Evolutionary conservation across 2,113 vertebrate genomes (phyloP).

Genomic region (Zosterops borbonicus): DNA sequence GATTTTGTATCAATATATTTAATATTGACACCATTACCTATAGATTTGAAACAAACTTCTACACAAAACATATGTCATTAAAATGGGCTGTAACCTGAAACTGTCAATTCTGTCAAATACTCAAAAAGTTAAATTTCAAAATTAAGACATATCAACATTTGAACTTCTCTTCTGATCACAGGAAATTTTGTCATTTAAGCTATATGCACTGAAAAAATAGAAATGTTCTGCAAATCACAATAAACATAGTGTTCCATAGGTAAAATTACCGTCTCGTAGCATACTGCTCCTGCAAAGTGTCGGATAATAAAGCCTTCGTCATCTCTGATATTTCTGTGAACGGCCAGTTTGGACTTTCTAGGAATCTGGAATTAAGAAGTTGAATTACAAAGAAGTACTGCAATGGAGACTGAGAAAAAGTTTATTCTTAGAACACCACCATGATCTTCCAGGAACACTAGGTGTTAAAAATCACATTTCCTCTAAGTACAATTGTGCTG

Average conservation of each 20-base stretch:
- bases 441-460: background rate
- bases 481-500: background rate
- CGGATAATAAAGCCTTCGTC: slow-evolving; percentile 96
- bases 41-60: background rate
- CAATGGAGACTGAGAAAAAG: background rate
- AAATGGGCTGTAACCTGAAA: background rate
- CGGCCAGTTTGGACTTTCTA: slow-evolving; percentile 92
- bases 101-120: background rate
- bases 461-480: background rate
- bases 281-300: slow-evolving; percentile 97
- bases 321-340: slow-evolving; percentile 95
- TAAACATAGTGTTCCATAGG: background rate
- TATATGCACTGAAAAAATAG: background rate
- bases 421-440: background rate
- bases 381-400: background rate
- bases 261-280: slow-evolving; percentile 92
- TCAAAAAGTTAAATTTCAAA: background rate
- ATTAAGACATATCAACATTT: background rate
- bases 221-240: background rate
- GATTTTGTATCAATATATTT: background rate
- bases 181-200: background rate
- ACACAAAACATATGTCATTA: background rate
- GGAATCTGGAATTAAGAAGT: slow-evolving; percentile 82
- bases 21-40: background rate
- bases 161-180: background rate